These are phyloP conservation scores for Varanus salvator DNA, from an alignment of 2,113 vertebrate genomes.

Conservation along the genomic window DNA sequence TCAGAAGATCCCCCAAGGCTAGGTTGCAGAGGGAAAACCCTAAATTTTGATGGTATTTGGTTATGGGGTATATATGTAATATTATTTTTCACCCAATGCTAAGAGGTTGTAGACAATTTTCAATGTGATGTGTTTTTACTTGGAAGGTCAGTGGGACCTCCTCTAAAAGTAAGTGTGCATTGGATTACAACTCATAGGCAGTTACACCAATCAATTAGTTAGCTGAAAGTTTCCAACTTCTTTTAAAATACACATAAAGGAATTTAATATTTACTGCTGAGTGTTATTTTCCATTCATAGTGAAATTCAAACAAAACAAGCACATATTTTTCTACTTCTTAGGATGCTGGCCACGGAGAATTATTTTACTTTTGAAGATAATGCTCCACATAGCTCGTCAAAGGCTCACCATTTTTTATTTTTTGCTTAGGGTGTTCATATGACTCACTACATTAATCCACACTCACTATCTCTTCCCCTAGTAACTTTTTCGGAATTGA, in stretches of 20 bases:
- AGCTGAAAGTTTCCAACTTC: constrained; percentile 28
- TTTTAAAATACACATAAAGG: not conserved
- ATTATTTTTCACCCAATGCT: not conserved
- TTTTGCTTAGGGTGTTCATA: constrained; percentile 38
- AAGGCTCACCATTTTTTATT: constrained; percentile 51
- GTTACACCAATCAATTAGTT: not conserved
- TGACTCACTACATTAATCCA: constrained; percentile 53
- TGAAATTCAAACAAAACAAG: not conserved
- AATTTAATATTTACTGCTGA: not conserved
- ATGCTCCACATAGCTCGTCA: constrained; percentile 63
- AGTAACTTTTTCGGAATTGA: not conserved
- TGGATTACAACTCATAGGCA: not conserved
- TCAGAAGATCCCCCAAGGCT: not conserved
- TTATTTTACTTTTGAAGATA: constrained; percentile 39
- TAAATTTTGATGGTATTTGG: not conserved
- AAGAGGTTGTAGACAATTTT: not conserved
- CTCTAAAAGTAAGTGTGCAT: not conserved
- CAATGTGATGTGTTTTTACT: not conserved
- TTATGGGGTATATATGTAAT: not conserved
- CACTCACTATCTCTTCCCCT: constrained; percentile 46
- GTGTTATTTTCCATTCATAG: not conserved
- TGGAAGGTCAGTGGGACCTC: not conserved
- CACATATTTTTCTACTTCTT: not conserved
- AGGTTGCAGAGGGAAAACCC: not conserved
- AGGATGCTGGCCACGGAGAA: constrained; percentile 32